Percentiles rank a stretch among this genome's conserved stretches.
phyloP scores from a whole-genome alignment of 2,113 vertebrate species.

The Dryoscopus gambensis region DNA sequence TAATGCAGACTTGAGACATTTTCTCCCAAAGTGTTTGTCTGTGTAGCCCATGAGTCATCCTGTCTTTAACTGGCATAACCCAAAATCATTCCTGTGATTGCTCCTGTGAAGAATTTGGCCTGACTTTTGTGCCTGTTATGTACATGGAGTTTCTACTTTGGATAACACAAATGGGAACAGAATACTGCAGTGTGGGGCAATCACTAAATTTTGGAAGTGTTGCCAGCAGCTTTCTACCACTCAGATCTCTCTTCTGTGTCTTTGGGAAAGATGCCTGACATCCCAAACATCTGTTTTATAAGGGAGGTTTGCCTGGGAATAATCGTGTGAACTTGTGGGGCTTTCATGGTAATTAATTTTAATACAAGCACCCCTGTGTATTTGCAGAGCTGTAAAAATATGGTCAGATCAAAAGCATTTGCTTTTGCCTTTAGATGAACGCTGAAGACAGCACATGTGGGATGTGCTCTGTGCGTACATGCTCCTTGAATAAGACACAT shows the following conservation, averaged over 20 bases:
- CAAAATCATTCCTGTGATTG: background rate
- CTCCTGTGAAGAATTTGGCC: background rate
- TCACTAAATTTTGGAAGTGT: background rate
- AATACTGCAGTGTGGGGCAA: background rate
- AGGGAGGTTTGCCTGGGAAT: background rate
- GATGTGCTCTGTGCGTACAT: background rate
- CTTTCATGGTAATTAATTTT: slow-evolving; percentile 49
- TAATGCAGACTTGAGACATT: background rate
- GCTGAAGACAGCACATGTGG: background rate
- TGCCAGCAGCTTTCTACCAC: background rate
- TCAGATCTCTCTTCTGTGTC: background rate
- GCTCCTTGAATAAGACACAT: background rate
- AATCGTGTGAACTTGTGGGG: background rate
- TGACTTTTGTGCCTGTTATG: background rate
- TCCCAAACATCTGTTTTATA: background rate
- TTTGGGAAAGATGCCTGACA: background rate
- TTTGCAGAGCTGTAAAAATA: background rate
- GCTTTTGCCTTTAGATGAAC: background rate
- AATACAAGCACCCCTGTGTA: background rate
- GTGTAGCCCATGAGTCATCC: background rate
- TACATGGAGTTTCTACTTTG: background rate
- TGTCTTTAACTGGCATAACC: background rate
- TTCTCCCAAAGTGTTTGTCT: background rate
- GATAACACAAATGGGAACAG: background rate
- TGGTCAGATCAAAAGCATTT: background rate